Evolutionary conservation across 2,113 vertebrate species (phyloP), one percentile per base, ranked within the genome.

Genomic region (Ameiurus melas): DNA sequence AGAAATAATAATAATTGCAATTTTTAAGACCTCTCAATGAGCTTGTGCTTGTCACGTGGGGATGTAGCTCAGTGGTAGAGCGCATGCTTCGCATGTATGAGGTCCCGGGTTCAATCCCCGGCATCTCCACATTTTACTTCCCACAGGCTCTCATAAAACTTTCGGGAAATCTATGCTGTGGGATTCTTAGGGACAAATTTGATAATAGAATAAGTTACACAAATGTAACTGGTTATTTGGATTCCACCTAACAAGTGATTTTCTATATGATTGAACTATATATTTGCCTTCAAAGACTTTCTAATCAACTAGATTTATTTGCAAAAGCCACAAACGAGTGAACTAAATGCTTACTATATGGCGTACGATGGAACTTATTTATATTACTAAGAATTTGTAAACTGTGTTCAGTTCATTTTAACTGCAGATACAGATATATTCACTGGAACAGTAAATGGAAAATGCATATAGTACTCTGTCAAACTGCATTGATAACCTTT

Each of bases 11-110:
- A n/a, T n/a, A n/a, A n/a, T n/a, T n/a, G n/a, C n/a, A n/a, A n/a
- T n/a, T n/a, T n/a, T n/a, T n/a, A n/a, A 47, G 14, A 0, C 0
- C 4, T 14, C 4, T 22, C 19, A 16, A 0, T 10, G 3, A 0
- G 0, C 0, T 0, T 0, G 0, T 0, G 0, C 1, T 14, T 19
- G 75, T 89, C 89, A 91, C 81, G 86, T 87, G 92, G 92, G 92
- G 92, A 93, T 93, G 92, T 93, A 93, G 92, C 92, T 93, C 92
- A 93, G 92, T 93, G 92, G 92, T 93, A 93, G 92, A 93, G 92
- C 91, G 92, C 92, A 92, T 93, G 92, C 92, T 93, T 93, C 89
- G 92, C 92, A 92, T 93, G 92, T 92, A 92, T 93, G 92, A 93
- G 90, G 92, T 90, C 91, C 91, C 86, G 92, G 92, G 92, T 93